phyloP scores from a whole-genome alignment of 1,140 invertebrate species.

The Fopius arisanus region DNA sequence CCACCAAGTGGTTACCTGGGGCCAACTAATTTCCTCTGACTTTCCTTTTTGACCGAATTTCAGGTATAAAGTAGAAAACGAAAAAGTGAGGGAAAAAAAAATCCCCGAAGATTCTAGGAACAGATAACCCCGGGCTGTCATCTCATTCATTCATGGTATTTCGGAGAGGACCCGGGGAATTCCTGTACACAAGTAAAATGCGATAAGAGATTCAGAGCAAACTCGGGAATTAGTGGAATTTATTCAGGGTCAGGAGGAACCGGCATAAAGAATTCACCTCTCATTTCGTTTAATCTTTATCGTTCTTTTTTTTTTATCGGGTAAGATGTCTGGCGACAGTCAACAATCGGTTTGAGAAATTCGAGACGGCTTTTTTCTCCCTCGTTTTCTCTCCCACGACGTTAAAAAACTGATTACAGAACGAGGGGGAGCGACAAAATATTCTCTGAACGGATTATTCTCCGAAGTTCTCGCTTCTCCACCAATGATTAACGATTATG shows the following conservation, averaged over 20 bases:
- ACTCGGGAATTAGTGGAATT: background rate
- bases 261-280: background rate
- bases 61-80: background rate
- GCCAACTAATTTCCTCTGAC: background rate
- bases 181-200: background rate
- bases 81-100: background rate
- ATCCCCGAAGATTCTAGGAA: background rate
- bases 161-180: background rate
- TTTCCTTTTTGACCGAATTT: background rate
- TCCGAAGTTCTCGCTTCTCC: background rate
- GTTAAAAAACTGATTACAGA: background rate
- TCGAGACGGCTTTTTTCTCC: background rate
- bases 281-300: background rate
- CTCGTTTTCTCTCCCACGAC: background rate
- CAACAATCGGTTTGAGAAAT: background rate
- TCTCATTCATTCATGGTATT: background rate
- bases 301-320: background rate
- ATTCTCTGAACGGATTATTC: background rate
- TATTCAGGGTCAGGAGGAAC: background rate
- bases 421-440: background rate
- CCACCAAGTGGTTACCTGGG: background rate
- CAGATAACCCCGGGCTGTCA: background rate
- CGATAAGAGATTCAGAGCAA: conserved; percentile 1
- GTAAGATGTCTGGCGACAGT: background rate
- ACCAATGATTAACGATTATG: background rate